Evolutionary conservation across 2,888 invertebrate species (phyloP).

Genomic region (Ichneumoninae sp.): DNA sequence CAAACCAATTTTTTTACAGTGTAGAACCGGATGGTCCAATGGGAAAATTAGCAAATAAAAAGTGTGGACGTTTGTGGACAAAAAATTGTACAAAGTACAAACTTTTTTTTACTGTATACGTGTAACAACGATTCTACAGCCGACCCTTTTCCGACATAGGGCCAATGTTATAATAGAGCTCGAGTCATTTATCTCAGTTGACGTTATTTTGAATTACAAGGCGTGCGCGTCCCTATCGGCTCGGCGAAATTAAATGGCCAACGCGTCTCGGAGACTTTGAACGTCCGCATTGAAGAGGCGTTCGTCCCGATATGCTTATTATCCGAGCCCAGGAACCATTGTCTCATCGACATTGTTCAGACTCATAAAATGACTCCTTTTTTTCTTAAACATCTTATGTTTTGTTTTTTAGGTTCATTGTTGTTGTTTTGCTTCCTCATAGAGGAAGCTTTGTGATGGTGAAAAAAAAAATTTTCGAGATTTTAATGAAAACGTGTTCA

Average conservation of each 20-base stretch:
- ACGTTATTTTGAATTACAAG: neutral
- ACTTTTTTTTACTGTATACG: too few relatives aligned
- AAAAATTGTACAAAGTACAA: too few relatives aligned
- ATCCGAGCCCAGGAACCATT: neutral
- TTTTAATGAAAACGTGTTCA: too few relatives aligned
- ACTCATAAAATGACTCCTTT: neutral
- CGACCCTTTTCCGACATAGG: neutral
- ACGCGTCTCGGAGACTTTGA: neutral
- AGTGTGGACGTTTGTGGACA: too few relatives aligned
- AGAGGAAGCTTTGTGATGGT: too few relatives aligned
- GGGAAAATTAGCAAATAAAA: too few relatives aligned
- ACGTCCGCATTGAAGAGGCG: neutral
- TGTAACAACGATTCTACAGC: neutral
- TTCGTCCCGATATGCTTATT: neutral
- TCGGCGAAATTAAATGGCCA: neutral
- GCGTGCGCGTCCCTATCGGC: neutral
- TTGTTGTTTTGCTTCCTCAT: too few relatives aligned
- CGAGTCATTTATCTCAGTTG: neutral
- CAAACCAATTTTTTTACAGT: too few relatives aligned
- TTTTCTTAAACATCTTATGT: neutral
- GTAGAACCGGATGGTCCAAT: too few relatives aligned
- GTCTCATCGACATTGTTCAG: slow-evolving; percentile 5
- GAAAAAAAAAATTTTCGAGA: too few relatives aligned
- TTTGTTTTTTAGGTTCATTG: slow-evolving; percentile 1
- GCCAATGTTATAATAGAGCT: neutral